phyloP scores from a whole-genome alignment of 2,888 invertebrate species.

The Sarcophaga variegata region DNA sequence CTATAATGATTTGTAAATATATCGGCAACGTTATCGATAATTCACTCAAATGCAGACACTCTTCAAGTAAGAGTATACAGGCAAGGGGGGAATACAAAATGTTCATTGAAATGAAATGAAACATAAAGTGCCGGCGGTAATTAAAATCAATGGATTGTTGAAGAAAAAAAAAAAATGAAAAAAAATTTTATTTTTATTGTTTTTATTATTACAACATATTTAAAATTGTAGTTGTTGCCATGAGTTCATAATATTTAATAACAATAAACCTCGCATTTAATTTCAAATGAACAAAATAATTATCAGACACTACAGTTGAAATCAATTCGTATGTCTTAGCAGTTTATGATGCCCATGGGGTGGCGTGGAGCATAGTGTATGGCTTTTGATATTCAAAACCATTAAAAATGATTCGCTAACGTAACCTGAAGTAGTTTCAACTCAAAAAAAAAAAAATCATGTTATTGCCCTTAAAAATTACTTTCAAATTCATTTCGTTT shows the following conservation, averaged over 20 bases:
- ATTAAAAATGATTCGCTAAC: no score
- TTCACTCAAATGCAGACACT: not conserved
- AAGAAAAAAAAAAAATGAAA: not conserved
- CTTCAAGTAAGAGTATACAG: not conserved
- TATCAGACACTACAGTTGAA: no score
- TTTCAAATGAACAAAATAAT: no score
- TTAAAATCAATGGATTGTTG: slow-evolving; percentile 36
- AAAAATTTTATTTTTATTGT: slow-evolving; percentile 29
- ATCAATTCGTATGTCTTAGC: no score
- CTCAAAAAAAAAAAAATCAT: no score
- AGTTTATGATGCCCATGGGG: no score
- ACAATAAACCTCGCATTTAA: no score
- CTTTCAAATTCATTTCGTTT: no score
- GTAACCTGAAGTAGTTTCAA: no score
- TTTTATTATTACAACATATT: slow-evolving; percentile 37
- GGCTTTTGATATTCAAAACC: no score
- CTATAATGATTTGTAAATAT: slow-evolving; percentile 33
- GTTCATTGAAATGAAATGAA: slow-evolving; percentile 15
- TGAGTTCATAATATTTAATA: slow-evolving; percentile 9
- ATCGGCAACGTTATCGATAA: not conserved
- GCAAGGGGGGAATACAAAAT: slow-evolving; percentile 2
- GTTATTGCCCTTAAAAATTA: no score
- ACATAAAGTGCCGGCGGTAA: slow-evolving; percentile 44
- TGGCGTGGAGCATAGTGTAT: no score
- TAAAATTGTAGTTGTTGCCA: slow-evolving; percentile 18